These are phyloP conservation scores for Siniperca chuatsi DNA, from an alignment of 2,113 vertebrate genomes.

Conservation along the genomic window DNA sequence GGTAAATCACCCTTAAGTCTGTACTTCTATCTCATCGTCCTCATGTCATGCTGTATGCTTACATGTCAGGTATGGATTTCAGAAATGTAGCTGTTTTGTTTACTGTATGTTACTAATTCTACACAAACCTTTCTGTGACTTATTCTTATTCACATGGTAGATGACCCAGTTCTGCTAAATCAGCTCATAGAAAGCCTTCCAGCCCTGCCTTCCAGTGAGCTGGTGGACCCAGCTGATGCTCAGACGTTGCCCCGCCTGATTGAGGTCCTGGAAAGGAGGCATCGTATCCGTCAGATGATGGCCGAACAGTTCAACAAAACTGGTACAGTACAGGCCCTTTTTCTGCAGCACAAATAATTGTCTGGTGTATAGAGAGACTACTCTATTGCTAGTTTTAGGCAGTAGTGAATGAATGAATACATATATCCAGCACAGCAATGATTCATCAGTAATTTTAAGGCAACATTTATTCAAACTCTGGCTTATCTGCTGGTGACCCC, in stretches of 20 bases:
- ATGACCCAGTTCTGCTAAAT: slow-evolving; percentile 76
- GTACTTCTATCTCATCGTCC: background rate
- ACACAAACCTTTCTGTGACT: background rate
- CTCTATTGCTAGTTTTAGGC: background rate
- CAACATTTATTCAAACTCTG: background rate
- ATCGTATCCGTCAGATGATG: slow-evolving; percentile 86
- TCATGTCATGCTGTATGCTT: background rate
- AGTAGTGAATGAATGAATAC: background rate
- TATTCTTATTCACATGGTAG: slow-evolving; percentile 37
- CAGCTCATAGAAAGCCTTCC: slow-evolving; percentile 90
- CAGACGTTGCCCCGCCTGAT: slow-evolving; percentile 90
- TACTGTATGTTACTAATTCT: background rate
- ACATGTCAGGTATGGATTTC: background rate
- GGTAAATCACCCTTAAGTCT: slow-evolving; percentile 75
- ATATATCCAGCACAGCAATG: background rate
- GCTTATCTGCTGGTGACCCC: background rate
- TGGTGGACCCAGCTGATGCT: slow-evolving; percentile 90
- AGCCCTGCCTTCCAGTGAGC: slow-evolving; percentile 87
- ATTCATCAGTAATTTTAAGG: background rate
- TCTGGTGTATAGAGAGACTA: background rate
- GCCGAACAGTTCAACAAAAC: slow-evolving; percentile 87
- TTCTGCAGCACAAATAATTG: background rate
- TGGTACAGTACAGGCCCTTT: slow-evolving; percentile 80
- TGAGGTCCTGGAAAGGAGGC: slow-evolving; percentile 90
- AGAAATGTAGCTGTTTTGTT: background rate